Base-by-base conservation (phyloP, 2,113 vertebrate genomes). In the Myiozetetes cayanensis region DNA sequence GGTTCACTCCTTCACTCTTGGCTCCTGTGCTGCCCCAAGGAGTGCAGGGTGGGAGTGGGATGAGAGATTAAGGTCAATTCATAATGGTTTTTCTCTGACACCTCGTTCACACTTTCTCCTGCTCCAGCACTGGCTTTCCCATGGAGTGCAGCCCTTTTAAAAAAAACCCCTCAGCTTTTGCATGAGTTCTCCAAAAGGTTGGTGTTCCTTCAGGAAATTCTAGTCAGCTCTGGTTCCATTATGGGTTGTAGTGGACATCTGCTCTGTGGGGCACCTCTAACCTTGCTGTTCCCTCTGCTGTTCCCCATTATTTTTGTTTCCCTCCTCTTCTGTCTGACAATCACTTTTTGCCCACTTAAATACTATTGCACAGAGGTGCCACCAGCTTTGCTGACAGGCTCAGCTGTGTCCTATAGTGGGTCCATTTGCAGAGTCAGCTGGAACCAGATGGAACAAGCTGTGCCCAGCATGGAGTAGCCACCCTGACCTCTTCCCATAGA, bases 111-210 rank as follows among this genome's bases (percentile, higher is more conserved):
- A 2, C 17, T 37, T 75, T 56, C 10, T 9, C 20, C 56, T 78
- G 17, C 27, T 82, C 30, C 16, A 62, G 8, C 50, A 49, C 3
- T 3, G 3, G 21, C 28, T 85, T 66, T 67, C 37, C n/a, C 22
- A 49, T 10, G 25, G 31, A 50, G 31, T 61, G n/a, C 16, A 52
- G 15, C 15, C n/a, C 16, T 74, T 12, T 39, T 67, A 3, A 70
- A 41, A 67, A 62, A 58, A 33, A 4, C 0, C 0, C 16, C 6
- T 61, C 28, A 53, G 22, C 22, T 79, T 71, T 49, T 23, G 20
- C 30, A 31, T 31, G 22, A 67, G 44, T 30, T 50, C 37, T 90
- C 22, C 58, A 49, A 50, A 87, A 87, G 10, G 4, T 22, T 78
- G 6, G 2, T 8, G 0, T 20, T 72, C 25, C 30, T 76, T 59